Conservation (phyloP, 2,888 invertebrate species). For the Aphidoletes aphidimyza region DNA sequence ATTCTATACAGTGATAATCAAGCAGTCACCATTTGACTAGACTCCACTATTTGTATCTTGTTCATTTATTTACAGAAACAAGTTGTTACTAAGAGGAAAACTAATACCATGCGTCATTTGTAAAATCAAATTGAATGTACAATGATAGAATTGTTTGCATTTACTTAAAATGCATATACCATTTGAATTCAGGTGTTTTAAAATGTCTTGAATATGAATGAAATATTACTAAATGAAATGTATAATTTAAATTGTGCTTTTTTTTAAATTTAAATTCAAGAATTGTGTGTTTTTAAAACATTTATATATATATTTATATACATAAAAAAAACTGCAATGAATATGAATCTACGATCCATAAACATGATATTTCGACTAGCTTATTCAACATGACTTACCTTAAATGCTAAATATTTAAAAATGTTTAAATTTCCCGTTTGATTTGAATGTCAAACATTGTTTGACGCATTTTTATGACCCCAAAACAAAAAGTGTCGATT, state of each 20-base stretch:
- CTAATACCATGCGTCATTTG: slow-evolving; percentile 29
- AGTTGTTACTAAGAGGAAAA: background rate
- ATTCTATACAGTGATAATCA: background rate
- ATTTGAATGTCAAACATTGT: background rate
- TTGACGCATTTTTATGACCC: background rate
- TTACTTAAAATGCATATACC: too few species aligned
- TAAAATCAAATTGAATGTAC: slow-evolving; percentile 5
- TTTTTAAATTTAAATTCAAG: background rate
- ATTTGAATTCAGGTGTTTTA: too few species aligned
- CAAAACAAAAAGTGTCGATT: background rate
- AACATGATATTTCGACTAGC: background rate
- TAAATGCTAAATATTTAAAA: background rate
- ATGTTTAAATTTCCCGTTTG: background rate
- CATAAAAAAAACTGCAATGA: slow-evolving; percentile 13
- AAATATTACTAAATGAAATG: background rate
- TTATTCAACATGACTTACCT: background rate
- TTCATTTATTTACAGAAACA: slow-evolving; percentile 26
- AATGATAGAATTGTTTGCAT: background rate
- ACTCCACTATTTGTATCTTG: background rate
- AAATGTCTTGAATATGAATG: background rate
- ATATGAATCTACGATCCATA: slow-evolving; percentile 1
- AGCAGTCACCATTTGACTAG: slow-evolving; percentile 4
- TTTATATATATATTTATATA: background rate
- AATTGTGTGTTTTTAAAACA: slow-evolving; percentile 22
- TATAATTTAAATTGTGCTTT: background rate